Conservation (phyloP, 2,888 invertebrate species). For the Holacanthella duospinosa region DNA sequence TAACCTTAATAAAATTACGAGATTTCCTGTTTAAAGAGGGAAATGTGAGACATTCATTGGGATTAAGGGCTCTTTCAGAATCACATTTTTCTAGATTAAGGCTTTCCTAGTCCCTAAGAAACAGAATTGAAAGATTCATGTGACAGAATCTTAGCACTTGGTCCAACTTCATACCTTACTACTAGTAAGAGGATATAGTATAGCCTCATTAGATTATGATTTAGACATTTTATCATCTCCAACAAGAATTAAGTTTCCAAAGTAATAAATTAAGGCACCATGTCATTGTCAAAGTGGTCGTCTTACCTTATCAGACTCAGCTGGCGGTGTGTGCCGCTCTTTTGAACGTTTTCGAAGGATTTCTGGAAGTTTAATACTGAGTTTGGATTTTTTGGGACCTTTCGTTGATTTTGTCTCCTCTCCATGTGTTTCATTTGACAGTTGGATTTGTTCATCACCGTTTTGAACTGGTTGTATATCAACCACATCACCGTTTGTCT, state of each 20-base stretch:
- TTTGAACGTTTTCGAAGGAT: slow-evolving; percentile 16
- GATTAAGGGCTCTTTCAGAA: background rate
- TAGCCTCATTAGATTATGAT: background rate
- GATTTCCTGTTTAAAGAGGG: too few relatives aligned
- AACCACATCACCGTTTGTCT: background rate
- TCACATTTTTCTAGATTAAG: background rate
- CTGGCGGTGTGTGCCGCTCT: slow-evolving; percentile 17
- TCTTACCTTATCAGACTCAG: slow-evolving; percentile 12
- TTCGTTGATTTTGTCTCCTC: background rate
- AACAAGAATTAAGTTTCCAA: too few relatives aligned
- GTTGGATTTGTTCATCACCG: background rate
- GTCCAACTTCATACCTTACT: background rate
- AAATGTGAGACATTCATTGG: background rate
- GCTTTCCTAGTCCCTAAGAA: background rate
- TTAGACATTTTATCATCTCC: too few relatives aligned
- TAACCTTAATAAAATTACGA: background rate
- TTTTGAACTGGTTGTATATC: background rate
- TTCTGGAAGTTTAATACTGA: slow-evolving; percentile 19
- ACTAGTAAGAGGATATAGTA: background rate
- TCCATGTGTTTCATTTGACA: background rate
- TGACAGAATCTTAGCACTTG: background rate
- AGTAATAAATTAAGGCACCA: too few relatives aligned
- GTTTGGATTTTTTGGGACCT: background rate
- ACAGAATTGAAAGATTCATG: background rate
- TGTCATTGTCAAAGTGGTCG: too few relatives aligned